phyloP scores from a whole-genome alignment of 2,113 vertebrate species.

The Colistium nudipinnis region DNA sequence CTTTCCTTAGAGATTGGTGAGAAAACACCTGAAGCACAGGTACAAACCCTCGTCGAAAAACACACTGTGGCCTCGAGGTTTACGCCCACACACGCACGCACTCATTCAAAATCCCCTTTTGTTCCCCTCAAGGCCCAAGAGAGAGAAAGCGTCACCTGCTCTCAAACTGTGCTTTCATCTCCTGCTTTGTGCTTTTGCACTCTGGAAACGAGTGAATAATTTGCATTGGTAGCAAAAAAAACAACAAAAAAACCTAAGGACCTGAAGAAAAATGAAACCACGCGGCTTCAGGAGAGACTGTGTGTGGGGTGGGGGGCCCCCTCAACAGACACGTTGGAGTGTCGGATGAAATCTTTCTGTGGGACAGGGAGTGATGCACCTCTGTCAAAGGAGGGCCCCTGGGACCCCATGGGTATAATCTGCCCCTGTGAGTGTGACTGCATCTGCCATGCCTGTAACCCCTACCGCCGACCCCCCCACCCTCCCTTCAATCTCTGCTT shows the following conservation, averaged over 20 bases:
- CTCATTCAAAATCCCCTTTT: conserved; percentile 56
- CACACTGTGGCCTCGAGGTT: conserved; percentile 36
- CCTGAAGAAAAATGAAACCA: conserved; percentile 24
- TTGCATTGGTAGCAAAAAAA: conserved; percentile 20
- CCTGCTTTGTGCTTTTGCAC: conserved; percentile 19
- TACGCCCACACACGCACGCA: conserved; percentile 24
- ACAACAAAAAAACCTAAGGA: too few species aligned
- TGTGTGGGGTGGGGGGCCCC: too few species aligned
- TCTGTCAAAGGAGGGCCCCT: conserved; percentile 49
- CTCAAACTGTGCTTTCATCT: background rate
- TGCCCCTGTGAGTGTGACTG: conserved; percentile 43
- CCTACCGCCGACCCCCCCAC: background rate
- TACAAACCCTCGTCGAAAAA: conserved; percentile 39
- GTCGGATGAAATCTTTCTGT: conserved; percentile 50
- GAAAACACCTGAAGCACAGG: conserved; percentile 63
- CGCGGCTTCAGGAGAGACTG: conserved; percentile 20
- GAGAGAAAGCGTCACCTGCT: conserved; percentile 57
- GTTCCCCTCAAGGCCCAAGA: conserved; percentile 46
- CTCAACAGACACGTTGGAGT: conserved; percentile 29
- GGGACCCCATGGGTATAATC: conserved; percentile 65
- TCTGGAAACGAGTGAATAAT: conserved; percentile 3
- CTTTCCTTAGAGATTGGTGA: conserved; percentile 44
- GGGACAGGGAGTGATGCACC: conserved; percentile 56
- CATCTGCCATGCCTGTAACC: conserved; percentile 25
- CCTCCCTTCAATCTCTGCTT: conserved; percentile 22